A percentile compares a stretch with the other conserved stretches of the same genome.
phyloP scores from a whole-genome alignment of 53 echinoderm and acorn worm species.

The Zoroaster sp. region DNA sequence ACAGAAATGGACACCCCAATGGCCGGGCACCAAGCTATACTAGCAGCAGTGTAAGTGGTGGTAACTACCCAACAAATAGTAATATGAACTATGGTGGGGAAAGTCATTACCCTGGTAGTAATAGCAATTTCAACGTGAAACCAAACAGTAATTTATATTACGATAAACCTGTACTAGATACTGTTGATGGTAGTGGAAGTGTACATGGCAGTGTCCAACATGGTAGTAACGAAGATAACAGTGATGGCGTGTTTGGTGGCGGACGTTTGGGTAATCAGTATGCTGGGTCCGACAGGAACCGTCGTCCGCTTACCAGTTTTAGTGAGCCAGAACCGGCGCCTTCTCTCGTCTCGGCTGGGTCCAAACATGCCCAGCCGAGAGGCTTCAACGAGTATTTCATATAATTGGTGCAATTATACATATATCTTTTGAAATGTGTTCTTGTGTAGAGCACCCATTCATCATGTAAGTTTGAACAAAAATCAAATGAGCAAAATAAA shows the following conservation, averaged over 20 bases:
- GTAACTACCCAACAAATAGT: conserved; percentile 11
- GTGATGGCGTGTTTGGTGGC: conserved; percentile 11
- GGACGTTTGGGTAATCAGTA: conserved; percentile 23
- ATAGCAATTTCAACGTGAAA: not conserved
- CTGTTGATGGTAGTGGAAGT: not conserved
- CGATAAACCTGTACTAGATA: not conserved
- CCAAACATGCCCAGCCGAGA: not conserved
- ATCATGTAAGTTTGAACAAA: no score
- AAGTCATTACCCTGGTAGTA: conserved; percentile 14
- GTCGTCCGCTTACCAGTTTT: conserved; percentile 47
- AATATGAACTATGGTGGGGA: conserved; percentile 36
- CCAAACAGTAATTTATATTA: conserved; percentile 12
- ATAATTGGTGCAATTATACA: not conserved
- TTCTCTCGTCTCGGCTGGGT: conserved; percentile 26
- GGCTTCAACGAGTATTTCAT: conserved; percentile 56
- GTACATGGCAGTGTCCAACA: conserved; percentile 4
- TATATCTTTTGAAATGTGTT: no score
- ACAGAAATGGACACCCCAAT: conserved; percentile 18
- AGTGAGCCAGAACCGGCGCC: conserved; percentile 62
- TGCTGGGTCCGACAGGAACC: conserved; percentile 6
- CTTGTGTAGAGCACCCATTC: no score
- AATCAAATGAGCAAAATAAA: no score
- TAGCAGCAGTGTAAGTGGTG: conserved; percentile 13
- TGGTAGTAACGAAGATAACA: conserved; percentile 11
- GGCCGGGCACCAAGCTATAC: conserved; percentile 36